Conservation (phyloP, 2,797 vertebrate species). For the Malurus leucopterus region DNA sequence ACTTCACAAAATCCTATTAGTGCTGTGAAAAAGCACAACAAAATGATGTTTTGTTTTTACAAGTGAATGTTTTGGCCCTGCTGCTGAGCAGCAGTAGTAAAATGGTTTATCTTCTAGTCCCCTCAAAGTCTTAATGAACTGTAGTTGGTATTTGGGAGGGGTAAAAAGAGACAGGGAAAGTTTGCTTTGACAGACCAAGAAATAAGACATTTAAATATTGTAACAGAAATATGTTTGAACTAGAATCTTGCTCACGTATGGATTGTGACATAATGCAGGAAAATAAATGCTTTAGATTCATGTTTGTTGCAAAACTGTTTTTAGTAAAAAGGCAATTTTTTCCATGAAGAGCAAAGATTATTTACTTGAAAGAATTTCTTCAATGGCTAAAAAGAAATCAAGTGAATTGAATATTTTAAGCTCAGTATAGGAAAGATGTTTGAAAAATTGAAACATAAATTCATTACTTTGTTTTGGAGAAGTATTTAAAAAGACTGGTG, state of each 20-base stretch:
- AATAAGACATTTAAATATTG: neutral
- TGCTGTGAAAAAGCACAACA: neutral
- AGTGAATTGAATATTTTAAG: neutral
- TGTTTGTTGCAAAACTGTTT: neutral
- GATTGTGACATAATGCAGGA: neutral
- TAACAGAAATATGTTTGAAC: neutral
- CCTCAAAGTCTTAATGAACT: neutral
- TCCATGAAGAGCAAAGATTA: neutral
- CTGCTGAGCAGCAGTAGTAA: neutral
- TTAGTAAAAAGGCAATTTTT: rapidly evolving
- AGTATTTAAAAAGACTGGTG: neutral
- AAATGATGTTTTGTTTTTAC: neutral
- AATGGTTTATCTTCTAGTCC: neutral
- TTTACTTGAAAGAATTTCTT: neutral
- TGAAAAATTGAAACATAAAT: neutral
- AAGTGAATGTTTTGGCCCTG: neutral
- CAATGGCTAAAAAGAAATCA: neutral
- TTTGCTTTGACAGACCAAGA: neutral
- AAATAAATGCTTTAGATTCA: neutral
- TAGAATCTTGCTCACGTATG: rapidly evolving
- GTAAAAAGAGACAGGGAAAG: neutral
- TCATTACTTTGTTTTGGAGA: neutral
- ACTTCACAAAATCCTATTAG: neutral
- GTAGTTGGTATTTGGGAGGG: neutral
- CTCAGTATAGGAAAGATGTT: neutral